Evolutionary conservation across 2,797 vertebrate species (phyloP), one percentile per base, ranked within the genome.

Genomic region (Diglossa cyanea): DNA sequence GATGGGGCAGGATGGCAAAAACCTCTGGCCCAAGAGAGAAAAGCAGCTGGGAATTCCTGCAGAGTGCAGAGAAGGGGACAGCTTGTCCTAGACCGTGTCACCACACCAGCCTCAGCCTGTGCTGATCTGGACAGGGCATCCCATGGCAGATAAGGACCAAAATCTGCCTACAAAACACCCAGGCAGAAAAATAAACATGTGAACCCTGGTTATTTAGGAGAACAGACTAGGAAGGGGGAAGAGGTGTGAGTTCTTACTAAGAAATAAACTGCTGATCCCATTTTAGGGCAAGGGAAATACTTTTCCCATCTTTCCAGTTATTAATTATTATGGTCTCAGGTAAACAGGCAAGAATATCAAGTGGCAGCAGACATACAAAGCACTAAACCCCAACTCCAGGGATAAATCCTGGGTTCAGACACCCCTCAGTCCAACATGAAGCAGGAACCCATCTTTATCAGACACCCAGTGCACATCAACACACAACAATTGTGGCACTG

Each of bases 41-140:
- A 1, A 82, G 39, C 30, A 63, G n/a, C 24, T 54, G 30, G 26
- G 35, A 63, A 58, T 44, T 71, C 48, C 66, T 44, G 31, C 1
- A 12, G n/a, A 39, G n/a, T 2, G 30, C 67, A 51, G 54, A 17
- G 23, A 19, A 30, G n/a, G 10, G 28, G 23, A 33, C 4, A 47
- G 66, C 24, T 37, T 4, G 4, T 42, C 26, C 81, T 0, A 58
- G 53, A 13, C 68, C 0, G 0, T 2, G 24, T 3, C 11, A 3
- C 48, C 67, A 20, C 0, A 1, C 11, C 48, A 68, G 50, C 23
- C 50, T 30, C 71, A 30, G 63, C 31, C 70, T 55, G 19, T 4
- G 7, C 3, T 18, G 44, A 24, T 23, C 20, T 51, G 33, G 37
- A 33, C 0, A 65, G 44, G 20, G 24, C 17, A 70, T 2, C n/a